Evolutionary conservation across 2,888 invertebrate genomes (phyloP), one percentile per base, ranked within the genome.

Genomic region (Noctua fimbriata): DNA sequence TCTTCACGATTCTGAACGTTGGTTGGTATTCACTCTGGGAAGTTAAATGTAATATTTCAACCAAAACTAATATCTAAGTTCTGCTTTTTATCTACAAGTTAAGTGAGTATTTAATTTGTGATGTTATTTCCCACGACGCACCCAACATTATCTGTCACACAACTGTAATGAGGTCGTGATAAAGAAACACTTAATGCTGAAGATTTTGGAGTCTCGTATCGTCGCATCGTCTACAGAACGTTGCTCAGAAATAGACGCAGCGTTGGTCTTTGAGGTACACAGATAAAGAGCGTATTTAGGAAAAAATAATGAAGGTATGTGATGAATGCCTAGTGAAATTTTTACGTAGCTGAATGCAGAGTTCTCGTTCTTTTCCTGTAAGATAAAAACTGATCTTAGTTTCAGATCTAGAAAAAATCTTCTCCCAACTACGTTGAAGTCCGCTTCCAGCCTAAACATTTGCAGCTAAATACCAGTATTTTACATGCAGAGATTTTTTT

Each of bases 131-230:
- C 79, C 85, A 87, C 76, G 79, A 58, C 76, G 67, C 66, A 79
- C 75, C 73, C 76, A 69, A 75, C 66, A 78, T 86, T 88, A 87
- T 87, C 88, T 81, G 84, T 88, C 83, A 86, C 55, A 79, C 76
- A 79, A 88, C 84, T 75, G 76, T 78, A 87, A 84, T 75, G 81
- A 83, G 83, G 86, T 81, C 87, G 81, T 72, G 81, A 85, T 85
- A 82, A 82, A 87, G 76, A 55, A 76, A 82, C 79, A 71, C 73
- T 77, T 85, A 82, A 77, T 79, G 69, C 49, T 78, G 32, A 44
- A 70, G 70, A 73, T 74, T 87, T 82, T 67, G 75, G 76, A 73
- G 71, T 47, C 63, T 47, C 58, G 24, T 75, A 47, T 58, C 63
- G 73, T 77, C 63, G 52, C 52, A 71, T 60, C 60, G 66, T 66